Base-by-base conservation (phyloP, 1,140 invertebrate species). In the Carposina sasakii region DNA sequence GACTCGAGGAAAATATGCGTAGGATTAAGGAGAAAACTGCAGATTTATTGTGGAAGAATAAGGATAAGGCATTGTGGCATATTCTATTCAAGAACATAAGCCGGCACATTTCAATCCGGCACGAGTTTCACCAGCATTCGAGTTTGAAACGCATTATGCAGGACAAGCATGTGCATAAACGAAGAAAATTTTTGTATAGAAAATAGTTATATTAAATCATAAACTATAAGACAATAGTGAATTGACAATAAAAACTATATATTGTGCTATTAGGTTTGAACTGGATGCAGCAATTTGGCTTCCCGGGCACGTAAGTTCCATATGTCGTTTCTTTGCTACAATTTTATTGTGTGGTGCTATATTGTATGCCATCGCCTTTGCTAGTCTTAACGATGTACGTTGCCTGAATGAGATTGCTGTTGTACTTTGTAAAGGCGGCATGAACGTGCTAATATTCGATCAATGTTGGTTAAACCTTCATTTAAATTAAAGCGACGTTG, bases 151-250 rank as follows among this genome's bases (percentile, higher is more conserved):
- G 85, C 16, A 84, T 82, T 51, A 71, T 84, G 66, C 57, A 86
- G 69, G 72, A 92, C 89, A 36, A 90, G 89, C 43, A 93, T 91
- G 90, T 64, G 78, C 82, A 42, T 88, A 86, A 17, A 94, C 96
- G 54, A 24, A 62, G 63, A 66, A 68, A 64, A 67, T 41, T 60
- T 54, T 52, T 60, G 22, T 43, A 26, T 12, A 39, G 36, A 23
- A 12, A 31, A 44, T 51, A 44, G 26, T 43, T 20, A 16, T 33
- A 19, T 30, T 50, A 34, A 24, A n/a, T n/a, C n/a, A n/a, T n/a
- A n/a, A n/a, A n/a, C n/a, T n/a, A n/a, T n/a, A n/a, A n/a, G n/a
- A 44, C 43, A 52, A 54, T 63, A 49, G 24, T 54, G 40, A 48
- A 57, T 33, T 60, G 60, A 67, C 60, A 63, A 58, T 63, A 63